A percentile compares a stretch with the other conserved stretches of the same genome.
phyloP scores from a whole-genome alignment of 2,888 invertebrate genomes.

The Ctena decussata region DNA sequence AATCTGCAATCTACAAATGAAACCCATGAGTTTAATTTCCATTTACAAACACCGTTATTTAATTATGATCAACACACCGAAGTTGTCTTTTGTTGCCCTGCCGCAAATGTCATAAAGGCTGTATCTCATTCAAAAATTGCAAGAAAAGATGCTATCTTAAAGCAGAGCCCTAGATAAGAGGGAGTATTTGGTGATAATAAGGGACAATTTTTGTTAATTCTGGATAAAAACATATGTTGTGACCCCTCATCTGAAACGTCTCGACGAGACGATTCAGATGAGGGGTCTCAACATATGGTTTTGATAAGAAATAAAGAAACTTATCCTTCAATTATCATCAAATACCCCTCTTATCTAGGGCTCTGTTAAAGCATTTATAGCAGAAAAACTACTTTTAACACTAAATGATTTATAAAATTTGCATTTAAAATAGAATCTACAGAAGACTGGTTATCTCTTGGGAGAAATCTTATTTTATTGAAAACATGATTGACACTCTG shows the following conservation, averaged over 20 bases:
- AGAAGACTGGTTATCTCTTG: not conserved
- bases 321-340: too few species aligned
- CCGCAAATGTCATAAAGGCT: not conserved
- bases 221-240: too few species aligned
- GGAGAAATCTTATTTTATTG: not conserved
- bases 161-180: too few species aligned
- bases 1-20: not conserved
- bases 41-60: slow-evolving; percentile 4
- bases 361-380: too few species aligned
- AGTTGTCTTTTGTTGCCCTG: not conserved
- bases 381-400: not conserved
- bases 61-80: not conserved
- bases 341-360: too few species aligned
- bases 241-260: too few species aligned
- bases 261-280: too few species aligned
- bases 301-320: too few species aligned
- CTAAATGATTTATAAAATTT: not conserved
- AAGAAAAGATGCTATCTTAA: not conserved
- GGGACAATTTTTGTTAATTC: too few species aligned
- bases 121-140: not conserved
- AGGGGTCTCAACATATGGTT: too few species aligned
- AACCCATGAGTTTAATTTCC: not conserved
- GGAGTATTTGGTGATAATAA: too few species aligned
- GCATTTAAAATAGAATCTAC: slow-evolving; percentile 6
- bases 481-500: not conserved